phyloP scores from a whole-genome alignment of 2,113 vertebrate species.

The Tachysurus vachellii region DNA sequence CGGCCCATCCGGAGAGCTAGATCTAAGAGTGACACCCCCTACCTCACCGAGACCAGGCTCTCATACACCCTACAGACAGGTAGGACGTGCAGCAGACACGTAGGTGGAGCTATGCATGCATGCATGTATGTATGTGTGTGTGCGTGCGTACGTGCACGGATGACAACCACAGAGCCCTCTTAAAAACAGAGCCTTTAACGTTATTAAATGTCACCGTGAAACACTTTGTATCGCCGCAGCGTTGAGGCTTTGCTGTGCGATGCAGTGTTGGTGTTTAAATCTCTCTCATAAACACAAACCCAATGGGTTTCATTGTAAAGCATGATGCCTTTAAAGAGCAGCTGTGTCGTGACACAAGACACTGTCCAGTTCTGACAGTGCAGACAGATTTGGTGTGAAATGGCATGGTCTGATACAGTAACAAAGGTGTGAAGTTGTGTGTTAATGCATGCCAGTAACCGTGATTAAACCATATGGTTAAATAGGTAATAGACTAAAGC shows the following conservation, averaged over 20 bases:
- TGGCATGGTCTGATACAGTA: background rate
- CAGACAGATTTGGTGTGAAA: background rate
- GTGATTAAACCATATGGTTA: background rate
- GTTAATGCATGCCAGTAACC: background rate
- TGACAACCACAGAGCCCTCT: background rate
- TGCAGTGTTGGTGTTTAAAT: background rate
- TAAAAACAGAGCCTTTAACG: background rate
- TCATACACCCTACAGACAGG: constrained; percentile 93
- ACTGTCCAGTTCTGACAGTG: background rate
- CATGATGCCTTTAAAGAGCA: background rate
- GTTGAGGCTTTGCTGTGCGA: background rate
- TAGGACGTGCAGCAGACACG: constrained; percentile 63
- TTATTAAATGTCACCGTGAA: background rate
- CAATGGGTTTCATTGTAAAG: constrained; percentile 24
- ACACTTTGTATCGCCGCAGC: background rate
- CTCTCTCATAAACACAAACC: constrained; percentile 3
- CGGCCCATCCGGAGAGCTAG: constrained; percentile 92
- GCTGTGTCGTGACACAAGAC: constrained; percentile 3
- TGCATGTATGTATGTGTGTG: background rate
- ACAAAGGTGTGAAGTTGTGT: background rate
- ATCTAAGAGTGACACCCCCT: constrained; percentile 97
- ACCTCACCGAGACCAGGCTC: constrained; percentile 93
- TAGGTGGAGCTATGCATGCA: background rate
- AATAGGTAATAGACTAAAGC: background rate
- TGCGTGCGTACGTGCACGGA: background rate